Percentiles rank a stretch among this genome's conserved stretches.
Evolutionary conservation across 2,888 invertebrate genomes (phyloP).

Genomic region (Lydus trimaculatus): DNA sequence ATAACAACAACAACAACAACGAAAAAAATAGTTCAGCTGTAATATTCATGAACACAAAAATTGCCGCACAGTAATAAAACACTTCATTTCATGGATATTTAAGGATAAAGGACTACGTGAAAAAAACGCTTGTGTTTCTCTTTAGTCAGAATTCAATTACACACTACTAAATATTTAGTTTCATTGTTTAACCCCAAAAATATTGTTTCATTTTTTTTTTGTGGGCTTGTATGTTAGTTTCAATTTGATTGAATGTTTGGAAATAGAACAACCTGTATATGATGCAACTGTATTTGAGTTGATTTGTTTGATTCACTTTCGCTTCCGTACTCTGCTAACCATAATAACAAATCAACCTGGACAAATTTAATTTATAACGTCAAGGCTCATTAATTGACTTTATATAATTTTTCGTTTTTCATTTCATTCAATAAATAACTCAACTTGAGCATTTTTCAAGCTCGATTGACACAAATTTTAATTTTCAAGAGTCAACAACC

Average conservation of each 20-base stretch:
- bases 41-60: slow-evolving; percentile 48
- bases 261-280: background rate
- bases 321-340: slow-evolving; percentile 10
- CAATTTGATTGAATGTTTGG: background rate
- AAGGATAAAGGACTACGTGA: slow-evolving; percentile 47
- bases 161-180: slow-evolving; percentile 49
- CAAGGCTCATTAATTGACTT: slow-evolving; percentile 12
- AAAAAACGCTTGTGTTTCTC: slow-evolving; percentile 43
- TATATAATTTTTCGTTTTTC: slow-evolving; percentile 10
- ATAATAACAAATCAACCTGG: slow-evolving; percentile 16
- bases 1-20: slow-evolving; percentile 41
- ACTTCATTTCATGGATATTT: slow-evolving; percentile 59
- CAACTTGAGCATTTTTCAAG: background rate
- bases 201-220: slow-evolving; percentile 13
- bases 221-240: background rate
- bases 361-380: slow-evolving; percentile 15
- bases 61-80: slow-evolving; percentile 53
- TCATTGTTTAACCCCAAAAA: slow-evolving; percentile 28
- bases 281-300: slow-evolving; percentile 9
- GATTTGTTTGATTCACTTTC: slow-evolving; percentile 13
- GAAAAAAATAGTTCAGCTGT: slow-evolving; percentile 39
- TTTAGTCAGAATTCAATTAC: slow-evolving; percentile 53
- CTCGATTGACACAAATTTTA: background rate
- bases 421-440: slow-evolving; percentile 6
- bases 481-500: background rate